phyloP scores from a whole-genome alignment of 2,113 vertebrate species.

The Diglossa brunneiventris region DNA sequence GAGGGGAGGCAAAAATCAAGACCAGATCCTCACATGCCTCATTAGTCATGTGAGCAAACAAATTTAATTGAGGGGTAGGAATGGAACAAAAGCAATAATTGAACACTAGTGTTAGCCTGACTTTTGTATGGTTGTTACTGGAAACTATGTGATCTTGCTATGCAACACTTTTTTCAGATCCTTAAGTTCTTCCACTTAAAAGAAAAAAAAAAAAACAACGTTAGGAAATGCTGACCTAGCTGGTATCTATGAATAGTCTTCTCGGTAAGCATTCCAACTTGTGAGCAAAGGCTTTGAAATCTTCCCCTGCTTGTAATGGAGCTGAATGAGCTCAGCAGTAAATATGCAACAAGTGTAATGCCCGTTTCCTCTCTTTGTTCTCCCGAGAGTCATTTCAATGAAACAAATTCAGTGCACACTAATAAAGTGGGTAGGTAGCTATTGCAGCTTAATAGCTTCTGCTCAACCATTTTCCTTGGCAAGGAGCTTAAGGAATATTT shows the following conservation, averaged over 20 bases:
- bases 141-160: neutral
- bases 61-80: neutral
- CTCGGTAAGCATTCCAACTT: neutral
- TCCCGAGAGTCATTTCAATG: neutral
- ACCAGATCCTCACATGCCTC: neutral
- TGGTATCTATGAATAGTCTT: neutral
- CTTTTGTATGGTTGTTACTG: neutral
- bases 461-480: conserved; percentile 13
- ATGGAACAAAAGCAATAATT: neutral
- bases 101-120: neutral
- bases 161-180: neutral
- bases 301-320: neutral
- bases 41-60: neutral
- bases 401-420: conserved; percentile 15
- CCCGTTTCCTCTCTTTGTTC: conserved; percentile 31
- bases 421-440: conserved; percentile 51
- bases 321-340: conserved; percentile 6
- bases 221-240: neutral
- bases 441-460: conserved; percentile 29
- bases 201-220: neutral
- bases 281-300: conserved; percentile 27
- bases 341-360: conserved; percentile 55
- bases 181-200: neutral
- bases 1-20: neutral
- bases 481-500: neutral